Conservation (phyloP, 2,113 vertebrate species). For the Callithrix jacchus region DNA sequence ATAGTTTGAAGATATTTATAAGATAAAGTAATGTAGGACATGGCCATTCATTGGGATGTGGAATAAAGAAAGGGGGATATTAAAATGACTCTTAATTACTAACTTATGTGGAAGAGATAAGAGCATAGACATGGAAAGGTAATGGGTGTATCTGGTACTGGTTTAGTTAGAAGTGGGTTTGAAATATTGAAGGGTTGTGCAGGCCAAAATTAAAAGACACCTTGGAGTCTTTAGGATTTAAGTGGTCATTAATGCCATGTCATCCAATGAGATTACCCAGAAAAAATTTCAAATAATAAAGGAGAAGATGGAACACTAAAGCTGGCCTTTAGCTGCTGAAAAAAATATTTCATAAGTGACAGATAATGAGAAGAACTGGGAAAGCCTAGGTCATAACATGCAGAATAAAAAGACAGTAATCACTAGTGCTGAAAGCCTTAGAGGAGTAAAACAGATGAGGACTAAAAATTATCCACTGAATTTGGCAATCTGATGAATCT, state of each 20-base stretch:
- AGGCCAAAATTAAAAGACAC: not conserved
- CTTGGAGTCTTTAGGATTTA: not conserved
- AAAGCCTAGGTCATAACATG: not conserved
- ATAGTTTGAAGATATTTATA: not conserved
- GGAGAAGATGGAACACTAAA: not conserved
- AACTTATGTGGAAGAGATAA: not conserved
- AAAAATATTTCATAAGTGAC: not conserved
- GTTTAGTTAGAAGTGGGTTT: not conserved
- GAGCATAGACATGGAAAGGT: not conserved
- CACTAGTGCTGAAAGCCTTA: not conserved
- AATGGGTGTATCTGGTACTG: not conserved
- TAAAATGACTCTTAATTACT: not conserved
- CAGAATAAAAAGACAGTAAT: not conserved
- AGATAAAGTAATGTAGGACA: not conserved
- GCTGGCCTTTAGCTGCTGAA: not conserved
- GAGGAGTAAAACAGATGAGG: not conserved
- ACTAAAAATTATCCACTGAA: not conserved
- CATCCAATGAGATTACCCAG: not conserved
- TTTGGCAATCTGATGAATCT: not conserved
- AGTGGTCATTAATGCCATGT: not conserved
- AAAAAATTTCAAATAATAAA: slow-evolving; percentile 17
- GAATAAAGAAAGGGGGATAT: not conserved
- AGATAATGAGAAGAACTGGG: not conserved
- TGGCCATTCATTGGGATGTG: not conserved
- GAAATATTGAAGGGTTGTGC: not conserved